Base-by-base conservation (phyloP, 2,113 vertebrate genomes). In the Gila orcuttii region DNA sequence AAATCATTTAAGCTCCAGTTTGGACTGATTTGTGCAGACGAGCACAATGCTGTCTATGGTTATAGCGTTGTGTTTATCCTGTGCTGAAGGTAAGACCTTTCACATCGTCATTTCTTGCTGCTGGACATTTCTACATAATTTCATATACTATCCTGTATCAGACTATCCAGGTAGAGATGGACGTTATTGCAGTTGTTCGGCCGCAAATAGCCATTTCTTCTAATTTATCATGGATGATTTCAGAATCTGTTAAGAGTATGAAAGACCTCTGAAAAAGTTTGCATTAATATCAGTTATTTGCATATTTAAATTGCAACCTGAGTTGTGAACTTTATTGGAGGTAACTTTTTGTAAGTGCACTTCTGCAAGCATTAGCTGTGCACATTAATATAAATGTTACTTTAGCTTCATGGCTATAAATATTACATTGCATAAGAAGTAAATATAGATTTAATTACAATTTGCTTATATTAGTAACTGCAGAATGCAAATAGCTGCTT, bases 41-140 rank as follows among this genome's bases (percentile, higher is more conserved):
- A 52, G 42, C 79, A 82, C 4, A 45, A 55, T 87, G 86, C n/a
- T 81, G 59, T 73, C 66, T 62, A 45, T 80, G 23, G 3, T 71
- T 28, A 15, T 85, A 21, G 71, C 52, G 13, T 9, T 82, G n/a
- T 84, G 19, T 73, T 36, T 89, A 9, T 45, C 45, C 23, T 25
- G 21, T 78, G 31, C 76, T 68, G 9, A 84, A 88, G 88, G 88
- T 89, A 88, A 88, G 86, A 23, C 12, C 12, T 75, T 50, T n/a
- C 21, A 9, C 45, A 33, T 4, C 11, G 21, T 62, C 2, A 45
- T 80, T 80, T 45, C n/a, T 42, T 64, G 12, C 10, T 47, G 60
- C 25, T 66, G 17, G 13, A 5, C 9, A 47, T 42, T 19, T 64
- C 4, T n/a, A 5, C 31, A 25, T 52, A 4, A 25, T 76, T 55